phyloP scores from a whole-genome alignment of 1,140 invertebrate genomes.

The Pomacea maculata region DNA sequence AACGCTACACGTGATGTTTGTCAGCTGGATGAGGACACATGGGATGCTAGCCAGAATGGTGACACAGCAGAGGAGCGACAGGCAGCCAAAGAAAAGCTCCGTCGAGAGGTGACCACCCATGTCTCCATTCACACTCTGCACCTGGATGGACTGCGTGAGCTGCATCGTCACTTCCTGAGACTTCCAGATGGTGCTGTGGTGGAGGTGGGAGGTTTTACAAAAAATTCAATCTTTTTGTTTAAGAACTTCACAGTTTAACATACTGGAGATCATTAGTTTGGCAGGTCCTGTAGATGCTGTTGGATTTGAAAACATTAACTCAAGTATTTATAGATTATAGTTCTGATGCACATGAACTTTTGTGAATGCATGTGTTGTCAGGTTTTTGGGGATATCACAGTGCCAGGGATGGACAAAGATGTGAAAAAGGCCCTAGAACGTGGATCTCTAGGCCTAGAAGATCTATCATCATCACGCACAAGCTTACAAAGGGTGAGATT shows the following conservation, averaged over 20 bases:
- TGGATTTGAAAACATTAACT: too few relatives aligned
- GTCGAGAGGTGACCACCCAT: constrained; percentile 61
- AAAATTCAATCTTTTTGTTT: too few relatives aligned
- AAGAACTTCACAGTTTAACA: too few relatives aligned
- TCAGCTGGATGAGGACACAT: constrained; percentile 53
- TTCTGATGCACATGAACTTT: too few relatives aligned
- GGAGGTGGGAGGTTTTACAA: constrained; percentile 43
- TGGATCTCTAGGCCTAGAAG: constrained; percentile 50
- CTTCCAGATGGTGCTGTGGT: constrained; percentile 62
- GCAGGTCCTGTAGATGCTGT: too few relatives aligned
- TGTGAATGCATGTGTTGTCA: constrained; percentile 23
- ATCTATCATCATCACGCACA: neutral
- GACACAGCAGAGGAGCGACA: constrained; percentile 33
- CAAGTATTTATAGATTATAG: neutral
- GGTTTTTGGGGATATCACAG: constrained; percentile 61
- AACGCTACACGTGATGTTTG: neutral
- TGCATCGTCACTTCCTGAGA: constrained; percentile 60
- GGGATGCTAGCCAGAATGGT: constrained; percentile 36
- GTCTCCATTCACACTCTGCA: constrained; percentile 61
- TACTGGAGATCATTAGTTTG: too few relatives aligned
- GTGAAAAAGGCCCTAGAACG: constrained; percentile 53
- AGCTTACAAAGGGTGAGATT: neutral
- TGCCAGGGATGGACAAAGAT: constrained; percentile 61
- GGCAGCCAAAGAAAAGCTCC: constrained; percentile 31
- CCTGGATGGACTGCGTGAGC: constrained; percentile 58